phyloP scores from a whole-genome alignment of 2,797 vertebrate genomes.

The Coregonus sp. region DNA sequence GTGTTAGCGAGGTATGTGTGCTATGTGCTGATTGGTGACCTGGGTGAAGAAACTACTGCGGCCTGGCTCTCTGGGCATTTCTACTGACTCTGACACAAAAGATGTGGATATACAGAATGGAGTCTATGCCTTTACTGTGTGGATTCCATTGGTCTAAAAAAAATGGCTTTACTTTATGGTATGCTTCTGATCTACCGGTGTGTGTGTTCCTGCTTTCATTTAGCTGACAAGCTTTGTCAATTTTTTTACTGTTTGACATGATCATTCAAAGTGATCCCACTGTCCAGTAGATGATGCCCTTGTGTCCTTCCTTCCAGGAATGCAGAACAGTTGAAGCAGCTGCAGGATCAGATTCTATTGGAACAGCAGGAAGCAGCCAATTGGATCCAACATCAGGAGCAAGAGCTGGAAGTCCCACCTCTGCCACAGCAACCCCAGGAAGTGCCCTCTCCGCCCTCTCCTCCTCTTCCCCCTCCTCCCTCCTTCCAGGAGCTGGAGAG shows the following conservation, averaged over 20 bases:
- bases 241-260: too few relatives aligned
- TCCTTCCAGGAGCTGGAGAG: slow-evolving; percentile 90
- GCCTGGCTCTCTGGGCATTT: not conserved
- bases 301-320: slow-evolving; percentile 75
- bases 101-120: too few relatives aligned
- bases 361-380: slow-evolving; percentile 85
- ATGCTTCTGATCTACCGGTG: not conserved
- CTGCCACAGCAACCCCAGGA: slow-evolving; percentile 69
- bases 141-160: not conserved
- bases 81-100: not conserved
- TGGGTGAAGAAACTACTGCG: not conserved
- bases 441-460: slow-evolving; percentile 78
- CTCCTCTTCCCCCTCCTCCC: slow-evolving; percentile 91
- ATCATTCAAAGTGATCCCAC: too few relatives aligned
- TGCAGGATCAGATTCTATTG: slow-evolving; percentile 90
- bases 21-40: slow-evolving; percentile 22
- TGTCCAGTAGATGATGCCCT: not conserved
- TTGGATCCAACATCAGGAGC: slow-evolving; percentile 69
- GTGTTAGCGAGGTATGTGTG: slow-evolving; percentile 18
- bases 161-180: not conserved
- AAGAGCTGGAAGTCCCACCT: slow-evolving; percentile 63
- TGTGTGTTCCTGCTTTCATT: not conserved
- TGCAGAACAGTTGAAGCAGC: slow-evolving; percentile 87
- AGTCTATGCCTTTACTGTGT: not conserved
- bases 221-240: not conserved